phyloP scores from a whole-genome alignment of 2,888 invertebrate species.

The Melanargia galathea region DNA sequence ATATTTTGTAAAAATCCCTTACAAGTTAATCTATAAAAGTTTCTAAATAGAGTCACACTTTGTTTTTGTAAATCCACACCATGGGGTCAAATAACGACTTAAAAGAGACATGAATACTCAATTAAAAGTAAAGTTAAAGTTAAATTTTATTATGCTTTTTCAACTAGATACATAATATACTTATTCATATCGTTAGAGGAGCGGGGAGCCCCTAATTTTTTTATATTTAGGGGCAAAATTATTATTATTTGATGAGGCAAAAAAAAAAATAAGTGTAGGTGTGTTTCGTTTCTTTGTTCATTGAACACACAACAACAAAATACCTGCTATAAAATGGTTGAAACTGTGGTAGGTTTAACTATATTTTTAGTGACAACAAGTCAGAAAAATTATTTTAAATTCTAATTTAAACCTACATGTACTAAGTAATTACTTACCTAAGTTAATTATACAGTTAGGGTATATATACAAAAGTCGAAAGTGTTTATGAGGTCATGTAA shows the following conservation, averaged over 20 bases:
- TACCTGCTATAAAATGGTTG: background rate
- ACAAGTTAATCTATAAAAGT: background rate
- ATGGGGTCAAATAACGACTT: no score
- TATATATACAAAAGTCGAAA: background rate
- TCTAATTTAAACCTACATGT: background rate
- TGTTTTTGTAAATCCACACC: background rate
- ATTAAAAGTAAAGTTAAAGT: no score
- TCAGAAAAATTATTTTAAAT: background rate
- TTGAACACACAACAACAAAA: background rate
- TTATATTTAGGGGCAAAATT: no score
- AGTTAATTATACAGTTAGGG: background rate
- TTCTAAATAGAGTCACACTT: constrained; percentile 4
- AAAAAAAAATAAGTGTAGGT: no score
- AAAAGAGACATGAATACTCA: no score
- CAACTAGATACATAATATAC: no score
- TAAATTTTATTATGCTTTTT: no score
- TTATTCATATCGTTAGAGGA: no score
- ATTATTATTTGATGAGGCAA: no score
- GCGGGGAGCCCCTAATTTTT: no score
- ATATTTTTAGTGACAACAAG: background rate
- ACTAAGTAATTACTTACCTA: no score
- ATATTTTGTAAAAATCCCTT: constrained; percentile 36
- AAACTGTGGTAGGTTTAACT: background rate
- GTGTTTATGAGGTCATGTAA: background rate
- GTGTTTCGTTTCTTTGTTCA: no score